Conservation (phyloP, 2,113 vertebrate species). For the Oryzias celebensis region DNA sequence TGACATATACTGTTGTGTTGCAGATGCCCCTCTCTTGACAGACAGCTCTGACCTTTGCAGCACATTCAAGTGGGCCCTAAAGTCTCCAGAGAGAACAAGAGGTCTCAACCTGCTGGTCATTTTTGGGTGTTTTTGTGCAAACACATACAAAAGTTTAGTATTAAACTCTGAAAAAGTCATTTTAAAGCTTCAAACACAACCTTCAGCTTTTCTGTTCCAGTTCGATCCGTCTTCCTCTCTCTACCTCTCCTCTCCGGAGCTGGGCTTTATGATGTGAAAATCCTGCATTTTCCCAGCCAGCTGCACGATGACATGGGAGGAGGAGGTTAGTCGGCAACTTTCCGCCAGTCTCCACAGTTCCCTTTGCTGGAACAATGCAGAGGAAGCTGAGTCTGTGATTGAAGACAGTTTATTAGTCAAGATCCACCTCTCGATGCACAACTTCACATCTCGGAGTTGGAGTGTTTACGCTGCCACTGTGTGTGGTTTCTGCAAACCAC, state of each 20-base stretch:
- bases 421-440: neutral
- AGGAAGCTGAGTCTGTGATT: neutral
- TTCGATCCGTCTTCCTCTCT: neutral
- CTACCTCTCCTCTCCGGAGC: neutral
- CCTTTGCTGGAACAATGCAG: constrained; percentile 4
- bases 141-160: neutral
- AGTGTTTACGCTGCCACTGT: neutral
- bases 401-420: constrained; percentile 24
- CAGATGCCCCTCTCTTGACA: constrained; percentile 29
- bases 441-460: constrained; percentile 3
- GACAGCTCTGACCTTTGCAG: constrained; percentile 64
- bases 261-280: constrained; percentile 22
- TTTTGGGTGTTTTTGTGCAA: constrained; percentile 63
- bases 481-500: constrained; percentile 2
- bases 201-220: neutral
- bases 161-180: too few relatives aligned
- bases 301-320: constrained; percentile 49
- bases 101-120: constrained; percentile 80
- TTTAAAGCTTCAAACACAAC: neutral
- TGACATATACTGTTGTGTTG: constrained; percentile 11
- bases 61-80: constrained; percentile 69
- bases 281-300: constrained; percentile 47
- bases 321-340: constrained; percentile 34
- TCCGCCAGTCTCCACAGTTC: neutral
- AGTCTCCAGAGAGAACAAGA: constrained; percentile 59